Percentiles rank a stretch among this genome's conserved stretches.
Evolutionary conservation across 1,140 invertebrate species (phyloP).

Genomic region (Paramacrobiotus metropolitanus): DNA sequence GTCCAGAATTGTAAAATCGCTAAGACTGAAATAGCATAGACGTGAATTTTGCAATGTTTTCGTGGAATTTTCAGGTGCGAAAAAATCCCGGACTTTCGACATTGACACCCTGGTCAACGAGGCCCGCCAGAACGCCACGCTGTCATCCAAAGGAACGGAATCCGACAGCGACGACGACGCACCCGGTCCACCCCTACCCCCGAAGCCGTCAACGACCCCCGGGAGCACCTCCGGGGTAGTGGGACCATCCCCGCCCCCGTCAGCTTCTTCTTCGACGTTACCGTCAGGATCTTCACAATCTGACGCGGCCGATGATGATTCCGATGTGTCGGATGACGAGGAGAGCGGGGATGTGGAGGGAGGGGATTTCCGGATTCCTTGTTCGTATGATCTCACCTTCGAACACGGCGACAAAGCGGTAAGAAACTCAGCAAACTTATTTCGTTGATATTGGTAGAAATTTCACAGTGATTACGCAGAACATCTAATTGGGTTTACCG

Average conservation of each 20-base stretch:
- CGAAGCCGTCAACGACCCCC: background rate
- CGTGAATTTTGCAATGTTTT: too few relatives aligned
- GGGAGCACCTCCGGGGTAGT: background rate
- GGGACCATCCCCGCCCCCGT: background rate
- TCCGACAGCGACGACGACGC: slow-evolving; percentile 8
- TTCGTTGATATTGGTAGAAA: background rate
- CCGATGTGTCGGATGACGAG: slow-evolving; percentile 8
- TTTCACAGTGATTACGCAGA: background rate
- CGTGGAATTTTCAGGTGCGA: slow-evolving; percentile 11
- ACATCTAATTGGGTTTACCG: background rate
- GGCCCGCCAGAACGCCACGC: slow-evolving; percentile 20
- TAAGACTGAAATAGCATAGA: too few relatives aligned
- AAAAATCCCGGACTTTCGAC: slow-evolving; percentile 24
- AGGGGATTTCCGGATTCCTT: slow-evolving; percentile 36
- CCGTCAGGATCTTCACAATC: slow-evolving; percentile 11
- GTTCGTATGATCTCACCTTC: slow-evolving; percentile 52
- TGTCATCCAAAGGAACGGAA: background rate
- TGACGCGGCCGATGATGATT: slow-evolving; percentile 11
- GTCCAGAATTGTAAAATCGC: too few relatives aligned
- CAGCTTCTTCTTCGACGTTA: background rate
- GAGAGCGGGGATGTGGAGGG: slow-evolving; percentile 12
- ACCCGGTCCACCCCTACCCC: background rate
- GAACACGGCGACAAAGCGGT: slow-evolving; percentile 62
- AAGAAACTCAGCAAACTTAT: slow-evolving; percentile 12
- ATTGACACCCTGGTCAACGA: slow-evolving; percentile 25